These are phyloP conservation scores for Coracias cyanogaster DNA, from an alignment of 2,797 vertebrate species.

Conservation along the genomic window DNA sequence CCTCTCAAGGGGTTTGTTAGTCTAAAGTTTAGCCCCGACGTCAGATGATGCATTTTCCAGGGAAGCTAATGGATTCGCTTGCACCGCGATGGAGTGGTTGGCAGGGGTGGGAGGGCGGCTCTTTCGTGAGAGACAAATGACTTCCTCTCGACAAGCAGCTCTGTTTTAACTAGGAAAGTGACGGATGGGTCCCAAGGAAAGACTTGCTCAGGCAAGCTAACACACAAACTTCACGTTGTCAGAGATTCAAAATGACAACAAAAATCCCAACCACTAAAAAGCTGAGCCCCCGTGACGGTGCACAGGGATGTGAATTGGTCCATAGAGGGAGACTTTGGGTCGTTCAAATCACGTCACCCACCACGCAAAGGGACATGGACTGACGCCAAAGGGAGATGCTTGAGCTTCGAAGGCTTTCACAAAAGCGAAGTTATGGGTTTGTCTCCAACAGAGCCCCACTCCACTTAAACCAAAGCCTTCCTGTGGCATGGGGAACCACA, in stretches of 20 bases:
- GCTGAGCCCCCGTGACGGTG: accelerated
- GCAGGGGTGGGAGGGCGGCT: conserved; percentile 34
- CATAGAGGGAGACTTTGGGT: neutral
- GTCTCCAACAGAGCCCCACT: neutral
- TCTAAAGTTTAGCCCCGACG: conserved; percentile 23
- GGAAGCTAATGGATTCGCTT: conserved; percentile 56
- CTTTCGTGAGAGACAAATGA: conserved; percentile 44
- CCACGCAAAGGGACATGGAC: accelerated
- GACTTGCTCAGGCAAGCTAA: neutral
- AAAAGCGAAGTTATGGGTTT: neutral
- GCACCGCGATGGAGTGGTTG: neutral
- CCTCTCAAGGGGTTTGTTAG: conserved; percentile 28
- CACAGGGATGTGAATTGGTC: neutral
- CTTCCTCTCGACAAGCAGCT: conserved; percentile 67
- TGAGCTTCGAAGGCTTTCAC: neutral
- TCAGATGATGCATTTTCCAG: conserved; percentile 49
- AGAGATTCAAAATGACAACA: neutral
- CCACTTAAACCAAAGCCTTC: neutral
- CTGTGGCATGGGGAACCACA: neutral
- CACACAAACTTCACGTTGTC: neutral
- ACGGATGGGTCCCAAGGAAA: conserved; percentile 14
- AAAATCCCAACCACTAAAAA: neutral
- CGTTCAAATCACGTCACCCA: neutral
- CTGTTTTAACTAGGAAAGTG: conserved; percentile 46
- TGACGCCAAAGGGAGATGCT: accelerated